Base-by-base conservation (phyloP, 2,888 invertebrate genomes). In the Synanthedon tipuliformis region DNA sequence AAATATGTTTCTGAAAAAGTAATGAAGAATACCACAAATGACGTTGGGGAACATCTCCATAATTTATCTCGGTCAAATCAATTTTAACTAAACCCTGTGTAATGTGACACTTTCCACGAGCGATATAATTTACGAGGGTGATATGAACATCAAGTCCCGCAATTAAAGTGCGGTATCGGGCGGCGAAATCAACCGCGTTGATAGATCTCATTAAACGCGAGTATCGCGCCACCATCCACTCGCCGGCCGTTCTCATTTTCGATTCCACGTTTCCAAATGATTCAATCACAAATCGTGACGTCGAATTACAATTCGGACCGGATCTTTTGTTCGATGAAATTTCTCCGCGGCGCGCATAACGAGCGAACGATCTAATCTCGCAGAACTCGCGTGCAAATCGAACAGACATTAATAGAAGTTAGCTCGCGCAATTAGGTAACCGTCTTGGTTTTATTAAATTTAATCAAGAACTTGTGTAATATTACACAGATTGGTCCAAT, bases 381-480 rank as follows among this genome's bases (percentile, higher is more conserved):
- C 69, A 69, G 69, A 74, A 75, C 73, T 71, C 50, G 62, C 52
- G 71, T 71, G 68, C 72, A 71, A 85, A 85, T 85, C 83, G 81
- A 86, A 85, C 79, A 77, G 73, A 81, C 85, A 78, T 84, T 85
- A 85, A 82, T 80, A 81, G 78, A 86, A 86, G 75, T 86, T 81
- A 69, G 69, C 69, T 64, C 65, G 73, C 78, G 81, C 85, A 86
- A 85, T 87, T 87, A 86, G 78, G 77, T 78, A 81, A 78, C 78
- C 80, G 74, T 83, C 86, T 85, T 81, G 81, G 81, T 86, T 87
- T 87, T 87, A 86, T 87, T 86, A 87, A 87, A 86, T 87, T 87
- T 87, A 87, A 87, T 86, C 85, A 86, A 83, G 84, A 86, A 86
- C 83, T 87, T 86, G 76, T 81, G 82, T 77, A 86, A 85, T 86